phyloP scores from a whole-genome alignment of 2,113 vertebrate genomes.

The Falco punctatus region DNA sequence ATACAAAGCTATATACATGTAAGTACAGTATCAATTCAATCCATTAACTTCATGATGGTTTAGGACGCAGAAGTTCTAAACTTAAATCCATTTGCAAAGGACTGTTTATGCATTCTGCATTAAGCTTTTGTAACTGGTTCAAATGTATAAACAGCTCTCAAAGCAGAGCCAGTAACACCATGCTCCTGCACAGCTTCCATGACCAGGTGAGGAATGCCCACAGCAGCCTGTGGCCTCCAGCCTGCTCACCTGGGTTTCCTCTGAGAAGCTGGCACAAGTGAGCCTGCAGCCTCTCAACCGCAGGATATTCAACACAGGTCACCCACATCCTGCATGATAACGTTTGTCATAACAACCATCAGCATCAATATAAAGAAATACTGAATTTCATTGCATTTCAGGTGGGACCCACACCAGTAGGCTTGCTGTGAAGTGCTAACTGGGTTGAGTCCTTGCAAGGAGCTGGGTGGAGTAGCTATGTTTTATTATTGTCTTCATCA shows the following conservation, averaged over 20 bases:
- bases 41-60: background rate
- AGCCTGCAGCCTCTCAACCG: background rate
- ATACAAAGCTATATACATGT: background rate
- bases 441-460: background rate
- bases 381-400: background rate
- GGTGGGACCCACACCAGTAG: background rate
- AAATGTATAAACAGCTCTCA: background rate
- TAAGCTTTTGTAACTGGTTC: background rate
- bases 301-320: background rate
- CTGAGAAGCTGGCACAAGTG: background rate
- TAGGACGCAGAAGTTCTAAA: background rate
- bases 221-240: background rate
- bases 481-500: background rate
- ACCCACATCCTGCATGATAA: background rate
- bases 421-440: background rate
- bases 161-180: background rate
- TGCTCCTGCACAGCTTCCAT: background rate
- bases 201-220: background rate
- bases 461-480: background rate
- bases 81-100: background rate
- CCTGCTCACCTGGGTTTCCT: background rate
- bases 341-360: background rate
- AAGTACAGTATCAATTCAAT: background rate
- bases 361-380: background rate
- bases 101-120: background rate